These are phyloP conservation scores for Notothenia rossii DNA, from an alignment of 2,113 vertebrate species.

Conservation along the genomic window DNA sequence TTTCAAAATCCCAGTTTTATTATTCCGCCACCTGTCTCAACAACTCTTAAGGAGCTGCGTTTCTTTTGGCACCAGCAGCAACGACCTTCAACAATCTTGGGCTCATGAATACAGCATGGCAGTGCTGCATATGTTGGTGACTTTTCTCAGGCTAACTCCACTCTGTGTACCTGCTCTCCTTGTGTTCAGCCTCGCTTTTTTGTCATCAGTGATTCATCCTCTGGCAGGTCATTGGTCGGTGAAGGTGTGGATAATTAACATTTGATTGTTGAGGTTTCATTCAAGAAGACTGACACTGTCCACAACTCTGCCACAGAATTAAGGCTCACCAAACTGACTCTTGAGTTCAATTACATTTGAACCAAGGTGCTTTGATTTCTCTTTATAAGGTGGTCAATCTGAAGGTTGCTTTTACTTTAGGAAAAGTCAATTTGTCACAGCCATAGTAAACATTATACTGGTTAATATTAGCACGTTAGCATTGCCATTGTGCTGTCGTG, in stretches of 20 bases:
- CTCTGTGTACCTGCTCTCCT: slow-evolving; percentile 6
- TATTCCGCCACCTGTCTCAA: slow-evolving; percentile 61
- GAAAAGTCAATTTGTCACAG: neutral
- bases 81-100: slow-evolving; percentile 61
- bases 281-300: slow-evolving; percentile 23
- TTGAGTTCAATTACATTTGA: neutral
- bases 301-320: slow-evolving; percentile 17
- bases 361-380: neutral
- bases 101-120: slow-evolving; percentile 52
- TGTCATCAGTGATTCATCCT: slow-evolving; percentile 25
- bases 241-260: slow-evolving; percentile 48
- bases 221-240: slow-evolving; percentile 18
- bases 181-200: slow-evolving; percentile 15
- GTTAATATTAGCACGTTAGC: neutral
- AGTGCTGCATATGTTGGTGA: slow-evolving; percentile 41
- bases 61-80: slow-evolving; percentile 54
- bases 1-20: slow-evolving; percentile 68
- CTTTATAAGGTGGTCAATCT: neutral
- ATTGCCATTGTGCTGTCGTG: neutral
- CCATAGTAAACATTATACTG: neutral
- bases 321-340: slow-evolving; percentile 5
- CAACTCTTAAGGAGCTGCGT: slow-evolving; percentile 49
- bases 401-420: neutral
- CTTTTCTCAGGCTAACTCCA: slow-evolving; percentile 18
- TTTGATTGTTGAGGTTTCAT: slow-evolving; percentile 34